These are phyloP conservation scores for Bovichtus variegatus DNA, from an alignment of 2,797 vertebrate species.

Conservation along the genomic window DNA sequence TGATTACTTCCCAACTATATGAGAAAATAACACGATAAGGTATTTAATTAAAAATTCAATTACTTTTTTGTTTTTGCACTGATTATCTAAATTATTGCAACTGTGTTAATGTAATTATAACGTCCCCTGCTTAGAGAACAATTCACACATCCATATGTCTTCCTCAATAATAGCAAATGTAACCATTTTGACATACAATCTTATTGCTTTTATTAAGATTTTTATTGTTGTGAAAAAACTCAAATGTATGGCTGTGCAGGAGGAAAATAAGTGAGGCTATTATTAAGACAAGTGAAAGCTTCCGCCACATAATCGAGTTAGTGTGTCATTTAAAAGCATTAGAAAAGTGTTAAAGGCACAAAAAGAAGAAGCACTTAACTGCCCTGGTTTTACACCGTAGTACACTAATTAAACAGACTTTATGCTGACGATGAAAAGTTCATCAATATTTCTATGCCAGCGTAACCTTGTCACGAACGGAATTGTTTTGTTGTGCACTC, in stretches of 20 bases:
- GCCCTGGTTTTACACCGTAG: neutral
- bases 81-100: conserved; percentile 29
- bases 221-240: neutral
- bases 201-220: neutral
- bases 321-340: conserved; percentile 3
- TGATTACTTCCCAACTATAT: conserved; percentile 1
- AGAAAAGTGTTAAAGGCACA: neutral
- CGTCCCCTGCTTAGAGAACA: conserved; percentile 13
- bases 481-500: too few species aligned
- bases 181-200: neutral
- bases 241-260: neutral
- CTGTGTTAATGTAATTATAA: conserved; percentile 27
- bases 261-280: neutral
- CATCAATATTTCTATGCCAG: neutral
- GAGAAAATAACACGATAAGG: conserved; percentile 20
- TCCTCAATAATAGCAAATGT: neutral
- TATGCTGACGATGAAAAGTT: neutral
- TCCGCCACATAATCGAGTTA: neutral
- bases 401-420: neutral
- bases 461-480: too few species aligned
- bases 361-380: neutral
- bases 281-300: neutral
- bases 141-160: neutral
- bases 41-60: conserved; percentile 51
- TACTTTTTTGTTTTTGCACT: conserved; percentile 23